Percentiles rank a stretch among this genome's conserved stretches.
Conservation (phyloP, 92 coral and sea anemone species). For the Blastomussa wellsi region DNA sequence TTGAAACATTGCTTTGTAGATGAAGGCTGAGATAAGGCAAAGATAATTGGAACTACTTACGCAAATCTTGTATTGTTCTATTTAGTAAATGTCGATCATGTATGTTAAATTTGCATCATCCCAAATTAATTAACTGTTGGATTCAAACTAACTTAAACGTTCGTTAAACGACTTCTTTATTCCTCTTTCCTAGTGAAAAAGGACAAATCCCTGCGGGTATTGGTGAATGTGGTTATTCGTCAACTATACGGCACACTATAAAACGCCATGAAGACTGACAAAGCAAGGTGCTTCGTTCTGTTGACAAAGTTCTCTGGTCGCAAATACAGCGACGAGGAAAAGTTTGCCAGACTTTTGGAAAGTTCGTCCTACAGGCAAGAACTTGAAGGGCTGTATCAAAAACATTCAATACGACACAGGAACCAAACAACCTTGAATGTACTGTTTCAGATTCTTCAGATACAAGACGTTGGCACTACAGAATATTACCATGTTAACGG, state of each 20-base stretch:
- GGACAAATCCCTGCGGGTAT: neutral
- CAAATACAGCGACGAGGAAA: constrained; percentile 31
- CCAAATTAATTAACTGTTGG: neutral
- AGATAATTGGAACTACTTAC: constrained; percentile 1
- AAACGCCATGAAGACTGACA: constrained; percentile 22
- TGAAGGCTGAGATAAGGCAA: constrained; percentile 2
- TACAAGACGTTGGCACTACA: constrained; percentile 41
- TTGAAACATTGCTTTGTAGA: constrained; percentile 1
- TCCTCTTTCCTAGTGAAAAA: neutral
- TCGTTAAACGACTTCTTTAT: no score
- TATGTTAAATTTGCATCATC: neutral
- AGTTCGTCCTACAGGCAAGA: constrained; percentile 36
- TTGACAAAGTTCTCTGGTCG: constrained; percentile 34
- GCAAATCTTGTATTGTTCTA: constrained; percentile 5
- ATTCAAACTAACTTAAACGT: neutral
- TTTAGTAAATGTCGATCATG: neutral
- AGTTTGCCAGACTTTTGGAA: constrained; percentile 37
- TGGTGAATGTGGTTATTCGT: neutral
- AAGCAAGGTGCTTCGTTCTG: constrained; percentile 26
- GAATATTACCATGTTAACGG: constrained; percentile 16
- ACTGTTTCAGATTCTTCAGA: constrained; percentile 45
- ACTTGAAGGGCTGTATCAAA: constrained; percentile 35
- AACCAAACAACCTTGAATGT: constrained; percentile 25
- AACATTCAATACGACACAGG: constrained; percentile 33
- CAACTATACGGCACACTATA: neutral